phyloP scores from a whole-genome alignment of 2,797 vertebrate genomes.

The Centropyge bicolor region DNA sequence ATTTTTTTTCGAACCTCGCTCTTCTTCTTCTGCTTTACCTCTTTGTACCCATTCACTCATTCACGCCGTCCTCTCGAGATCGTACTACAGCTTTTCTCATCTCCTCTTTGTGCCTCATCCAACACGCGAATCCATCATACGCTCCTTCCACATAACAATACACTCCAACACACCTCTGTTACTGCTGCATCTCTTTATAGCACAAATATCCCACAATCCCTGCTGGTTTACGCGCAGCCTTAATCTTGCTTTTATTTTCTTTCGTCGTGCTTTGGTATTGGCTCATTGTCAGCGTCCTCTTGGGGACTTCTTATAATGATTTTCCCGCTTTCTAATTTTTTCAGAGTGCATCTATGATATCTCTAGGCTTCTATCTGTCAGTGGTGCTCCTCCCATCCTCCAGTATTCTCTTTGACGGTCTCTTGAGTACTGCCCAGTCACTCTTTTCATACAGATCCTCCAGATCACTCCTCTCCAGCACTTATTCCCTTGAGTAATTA shows the following conservation, averaged over 20 bases:
- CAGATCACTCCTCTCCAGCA: constrained; percentile 53
- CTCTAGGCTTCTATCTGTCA: constrained; percentile 60
- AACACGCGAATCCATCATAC: constrained; percentile 18
- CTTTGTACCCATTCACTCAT: constrained; percentile 32
- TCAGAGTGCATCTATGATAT: constrained; percentile 49
- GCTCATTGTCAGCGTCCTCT: constrained; percentile 47
- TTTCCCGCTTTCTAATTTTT: constrained; percentile 60
- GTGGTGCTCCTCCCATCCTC: constrained; percentile 56
- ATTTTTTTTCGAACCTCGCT: constrained; percentile 22
- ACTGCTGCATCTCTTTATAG: constrained; percentile 39
- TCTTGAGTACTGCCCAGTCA: constrained; percentile 61
- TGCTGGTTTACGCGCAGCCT: constrained; percentile 28
- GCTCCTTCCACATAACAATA: constrained; percentile 16
- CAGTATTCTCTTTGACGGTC: constrained; percentile 74
- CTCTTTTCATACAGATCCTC: constrained; percentile 52
- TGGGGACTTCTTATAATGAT: constrained; percentile 66
- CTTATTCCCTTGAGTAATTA: constrained; percentile 69
- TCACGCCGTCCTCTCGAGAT: constrained; percentile 50
- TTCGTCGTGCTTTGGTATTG: constrained; percentile 33
- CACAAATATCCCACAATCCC: constrained; percentile 58
- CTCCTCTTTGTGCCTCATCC: constrained; percentile 36
- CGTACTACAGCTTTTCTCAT: constrained; percentile 13
- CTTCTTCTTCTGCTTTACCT: neutral
- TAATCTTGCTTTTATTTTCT: constrained; percentile 46
- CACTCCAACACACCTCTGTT: constrained; percentile 31